Percentiles rank a stretch among this genome's conserved stretches.
Conservation (phyloP, 23 tunicate genomes). For the Aplidium turbinatum region DNA sequence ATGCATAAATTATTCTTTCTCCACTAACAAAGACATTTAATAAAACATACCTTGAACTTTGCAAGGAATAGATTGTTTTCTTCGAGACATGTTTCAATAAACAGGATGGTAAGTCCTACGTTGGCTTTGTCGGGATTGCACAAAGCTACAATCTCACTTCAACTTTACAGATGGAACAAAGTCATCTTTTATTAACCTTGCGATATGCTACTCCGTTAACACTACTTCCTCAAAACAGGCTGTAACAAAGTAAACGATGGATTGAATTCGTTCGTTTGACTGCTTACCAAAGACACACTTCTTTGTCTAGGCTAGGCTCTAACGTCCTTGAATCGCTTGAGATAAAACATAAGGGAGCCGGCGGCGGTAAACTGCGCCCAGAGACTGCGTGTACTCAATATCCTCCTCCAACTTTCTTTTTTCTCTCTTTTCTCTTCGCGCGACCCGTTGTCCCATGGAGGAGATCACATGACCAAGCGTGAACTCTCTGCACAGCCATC, state of each 20-base stretch:
- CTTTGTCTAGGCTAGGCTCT: conserved; percentile 44
- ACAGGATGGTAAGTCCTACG: too few relatives aligned
- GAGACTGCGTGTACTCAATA: conserved; percentile 58
- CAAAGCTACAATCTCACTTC: too few relatives aligned
- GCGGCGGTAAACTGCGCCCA: conserved; percentile 50
- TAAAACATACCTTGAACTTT: conserved; percentile 94
- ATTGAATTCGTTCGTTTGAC: conserved; percentile 24
- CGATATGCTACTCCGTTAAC: too few relatives aligned
- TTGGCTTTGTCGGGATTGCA: too few relatives aligned
- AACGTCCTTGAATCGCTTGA: conserved; percentile 55
- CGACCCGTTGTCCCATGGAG: conserved; percentile 49
- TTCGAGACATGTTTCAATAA: conserved; percentile 72
- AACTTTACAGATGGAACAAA: too few relatives aligned
- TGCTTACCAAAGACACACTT: conserved; percentile 29
- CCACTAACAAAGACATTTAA: too few relatives aligned
- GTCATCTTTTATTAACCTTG: too few relatives aligned
- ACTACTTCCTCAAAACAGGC: too few relatives aligned
- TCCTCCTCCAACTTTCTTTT: conserved; percentile 47
- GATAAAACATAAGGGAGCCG: conserved; percentile 39
- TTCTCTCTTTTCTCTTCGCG: conserved; percentile 31
- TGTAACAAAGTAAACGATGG: too few relatives aligned
- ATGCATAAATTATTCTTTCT: too few relatives aligned
- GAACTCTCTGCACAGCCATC: conserved; percentile 70
- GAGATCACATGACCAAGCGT: conserved; percentile 69
- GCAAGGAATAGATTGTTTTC: conserved; percentile 79